These are phyloP conservation scores for Nezara viridula DNA, from an alignment of 2,888 invertebrate species.

Conservation along the genomic window DNA sequence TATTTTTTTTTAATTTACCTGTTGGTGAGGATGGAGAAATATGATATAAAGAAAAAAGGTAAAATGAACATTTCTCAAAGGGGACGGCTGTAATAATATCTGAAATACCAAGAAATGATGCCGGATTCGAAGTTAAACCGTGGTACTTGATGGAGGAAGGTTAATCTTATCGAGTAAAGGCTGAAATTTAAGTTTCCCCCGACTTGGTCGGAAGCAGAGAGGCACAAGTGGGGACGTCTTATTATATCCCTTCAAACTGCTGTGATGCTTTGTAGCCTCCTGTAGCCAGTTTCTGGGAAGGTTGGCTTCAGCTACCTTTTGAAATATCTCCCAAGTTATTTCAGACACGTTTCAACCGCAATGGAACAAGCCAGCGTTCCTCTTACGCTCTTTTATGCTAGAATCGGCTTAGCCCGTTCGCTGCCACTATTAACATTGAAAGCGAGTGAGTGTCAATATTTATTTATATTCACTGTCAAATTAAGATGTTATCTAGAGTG, in stretches of 20 bases:
- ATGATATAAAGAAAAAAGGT: no score
- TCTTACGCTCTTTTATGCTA: background rate
- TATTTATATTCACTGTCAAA: background rate
- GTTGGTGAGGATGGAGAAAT: no score
- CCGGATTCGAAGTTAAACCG: background rate
- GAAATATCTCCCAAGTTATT: slow-evolving; percentile 34
- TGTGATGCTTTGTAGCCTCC: background rate
- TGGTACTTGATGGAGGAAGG: background rate
- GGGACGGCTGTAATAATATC: background rate
- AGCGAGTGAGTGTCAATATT: background rate
- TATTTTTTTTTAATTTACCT: no score
- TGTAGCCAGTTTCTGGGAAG: background rate
- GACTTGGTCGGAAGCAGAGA: background rate
- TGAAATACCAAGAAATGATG: background rate
- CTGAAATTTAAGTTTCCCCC: background rate
- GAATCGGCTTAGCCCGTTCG: background rate
- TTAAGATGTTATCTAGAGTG: background rate
- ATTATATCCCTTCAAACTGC: background rate
- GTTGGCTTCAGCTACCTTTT: background rate
- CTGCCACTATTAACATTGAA: background rate
- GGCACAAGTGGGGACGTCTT: background rate
- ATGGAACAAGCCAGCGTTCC: background rate
- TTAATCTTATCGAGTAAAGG: background rate
- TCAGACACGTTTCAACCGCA: slow-evolving; percentile 42
- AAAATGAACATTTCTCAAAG: background rate